Evolutionary conservation across 2,113 vertebrate genomes (phyloP).

Genomic region (Protobothrops mucrosquamatus): DNA sequence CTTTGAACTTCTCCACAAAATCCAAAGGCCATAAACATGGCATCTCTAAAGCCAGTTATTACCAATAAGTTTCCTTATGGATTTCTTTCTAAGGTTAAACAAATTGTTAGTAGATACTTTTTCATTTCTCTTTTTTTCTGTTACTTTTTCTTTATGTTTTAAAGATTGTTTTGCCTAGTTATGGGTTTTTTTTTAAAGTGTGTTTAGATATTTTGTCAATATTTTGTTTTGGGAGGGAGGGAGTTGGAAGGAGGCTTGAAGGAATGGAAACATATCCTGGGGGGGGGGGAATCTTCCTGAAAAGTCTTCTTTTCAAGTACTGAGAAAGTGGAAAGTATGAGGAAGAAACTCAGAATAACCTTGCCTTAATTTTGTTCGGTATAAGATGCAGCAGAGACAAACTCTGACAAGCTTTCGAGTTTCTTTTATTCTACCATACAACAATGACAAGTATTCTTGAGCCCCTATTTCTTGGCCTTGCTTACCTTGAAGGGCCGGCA

Average conservation of each 20-base stretch:
- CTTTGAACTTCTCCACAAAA: not conserved
- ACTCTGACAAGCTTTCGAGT: not conserved
- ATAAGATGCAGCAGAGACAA: not conserved
- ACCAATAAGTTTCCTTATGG: not conserved
- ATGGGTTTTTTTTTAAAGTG: not conserved
- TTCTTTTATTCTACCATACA: not conserved
- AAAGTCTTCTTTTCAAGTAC: not conserved
- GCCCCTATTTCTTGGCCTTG: not conserved
- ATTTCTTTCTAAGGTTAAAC: slow-evolving; percentile 28
- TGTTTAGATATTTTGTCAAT: not conserved
- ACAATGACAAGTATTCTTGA: not conserved
- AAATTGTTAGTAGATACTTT: not conserved
- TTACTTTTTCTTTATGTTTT: not conserved
- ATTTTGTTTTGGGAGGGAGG: not conserved
- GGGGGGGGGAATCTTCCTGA: not conserved
- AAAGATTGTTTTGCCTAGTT: not conserved
- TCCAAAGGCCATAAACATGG: not conserved
- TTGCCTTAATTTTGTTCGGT: not conserved
- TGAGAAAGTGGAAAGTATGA: not conserved
- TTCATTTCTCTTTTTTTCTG: not conserved
- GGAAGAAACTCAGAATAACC: not conserved
- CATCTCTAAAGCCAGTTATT: not conserved
- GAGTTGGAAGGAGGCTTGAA: not conserved
- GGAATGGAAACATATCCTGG: not conserved
- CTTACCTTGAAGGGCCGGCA: not conserved